These are phyloP conservation scores for Barbus barbus DNA, from an alignment of 2,113 vertebrate genomes.

Conservation along the genomic window DNA sequence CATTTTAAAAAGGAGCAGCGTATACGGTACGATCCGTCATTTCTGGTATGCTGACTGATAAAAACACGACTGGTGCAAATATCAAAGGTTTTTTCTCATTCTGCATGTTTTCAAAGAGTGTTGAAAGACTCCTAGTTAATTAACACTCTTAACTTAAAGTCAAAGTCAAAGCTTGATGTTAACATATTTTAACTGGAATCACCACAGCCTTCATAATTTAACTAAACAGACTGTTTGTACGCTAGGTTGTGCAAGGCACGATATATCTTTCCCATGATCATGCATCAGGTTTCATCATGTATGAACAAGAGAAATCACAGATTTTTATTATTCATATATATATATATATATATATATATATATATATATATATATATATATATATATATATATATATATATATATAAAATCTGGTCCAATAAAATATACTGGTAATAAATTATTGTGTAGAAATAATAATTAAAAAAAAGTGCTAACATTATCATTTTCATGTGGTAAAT, in stretches of 20 bases:
- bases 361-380: too few relatives aligned
- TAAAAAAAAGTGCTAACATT: too few relatives aligned
- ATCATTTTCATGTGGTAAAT: neutral
- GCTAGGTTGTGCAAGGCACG: neutral
- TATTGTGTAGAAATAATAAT: neutral
- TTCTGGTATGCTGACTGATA: neutral
- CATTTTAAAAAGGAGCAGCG: neutral
- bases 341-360: too few relatives aligned
- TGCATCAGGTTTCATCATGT: neutral
- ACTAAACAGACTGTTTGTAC: neutral
- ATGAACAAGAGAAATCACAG: neutral
- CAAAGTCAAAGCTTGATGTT: neutral
- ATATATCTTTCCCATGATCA: neutral
- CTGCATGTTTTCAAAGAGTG: constrained; percentile 23
- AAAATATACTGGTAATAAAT: neutral
- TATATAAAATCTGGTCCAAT: neutral
- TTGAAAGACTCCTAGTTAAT: constrained; percentile 21
- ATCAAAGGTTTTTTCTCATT: constrained; percentile 28
- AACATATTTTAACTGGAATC: constrained; percentile 4
- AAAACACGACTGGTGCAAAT: constrained; percentile 26
- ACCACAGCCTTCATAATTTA: neutral
- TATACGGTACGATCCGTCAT: neutral
- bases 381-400: too few relatives aligned
- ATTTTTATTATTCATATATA: neutral
- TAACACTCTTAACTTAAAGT: constrained; percentile 26